Conservation (phyloP, 2,888 invertebrate genomes). For the Drosophila limbata region DNA sequence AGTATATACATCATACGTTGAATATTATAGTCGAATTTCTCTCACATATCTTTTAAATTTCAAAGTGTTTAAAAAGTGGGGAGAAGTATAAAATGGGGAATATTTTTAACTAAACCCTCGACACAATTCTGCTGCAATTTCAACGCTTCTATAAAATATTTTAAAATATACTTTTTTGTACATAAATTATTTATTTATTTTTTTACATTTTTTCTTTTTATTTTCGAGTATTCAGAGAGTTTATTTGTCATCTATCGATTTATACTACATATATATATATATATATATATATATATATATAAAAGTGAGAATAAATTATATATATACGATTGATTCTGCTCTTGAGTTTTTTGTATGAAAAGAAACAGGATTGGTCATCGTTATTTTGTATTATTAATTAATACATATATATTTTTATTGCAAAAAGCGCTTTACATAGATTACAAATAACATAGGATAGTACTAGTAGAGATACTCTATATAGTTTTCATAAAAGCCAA, state of each 20-base stretch:
- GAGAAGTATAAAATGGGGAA: conserved; percentile 1
- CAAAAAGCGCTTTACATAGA: conserved; percentile 85
- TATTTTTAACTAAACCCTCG: conserved; percentile 24
- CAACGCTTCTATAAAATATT: conserved; percentile 1
- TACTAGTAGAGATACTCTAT: conserved; percentile 32
- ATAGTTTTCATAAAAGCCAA: conserved; percentile 30
- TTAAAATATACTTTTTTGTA: conserved; percentile 15
- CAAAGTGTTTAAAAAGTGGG: conserved; percentile 30
- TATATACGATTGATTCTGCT: conserved; percentile 20
- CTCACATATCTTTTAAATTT: conserved; percentile 6
- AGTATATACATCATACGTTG: conserved; percentile 12
- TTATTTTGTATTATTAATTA: conserved; percentile 50
- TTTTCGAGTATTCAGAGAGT: conserved; percentile 5
- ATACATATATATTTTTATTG: conserved; percentile 84
- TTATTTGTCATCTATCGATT: conserved; percentile 29
- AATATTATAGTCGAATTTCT: conserved; percentile 15
- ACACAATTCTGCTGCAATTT: conserved; percentile 54
- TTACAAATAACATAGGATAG: conserved; percentile 72
- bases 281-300: conserved; percentile 27
- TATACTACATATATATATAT: conserved; percentile 9
- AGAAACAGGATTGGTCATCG: conserved; percentile 72
- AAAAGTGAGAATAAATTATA: conserved; percentile 35
- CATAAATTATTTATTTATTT: conserved; percentile 19
- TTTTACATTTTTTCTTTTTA: not conserved
- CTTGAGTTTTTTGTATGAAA: conserved; percentile 58